Evolutionary conservation across 1,140 invertebrate genomes (phyloP).

Genomic region (Drosophila mauritiana): DNA sequence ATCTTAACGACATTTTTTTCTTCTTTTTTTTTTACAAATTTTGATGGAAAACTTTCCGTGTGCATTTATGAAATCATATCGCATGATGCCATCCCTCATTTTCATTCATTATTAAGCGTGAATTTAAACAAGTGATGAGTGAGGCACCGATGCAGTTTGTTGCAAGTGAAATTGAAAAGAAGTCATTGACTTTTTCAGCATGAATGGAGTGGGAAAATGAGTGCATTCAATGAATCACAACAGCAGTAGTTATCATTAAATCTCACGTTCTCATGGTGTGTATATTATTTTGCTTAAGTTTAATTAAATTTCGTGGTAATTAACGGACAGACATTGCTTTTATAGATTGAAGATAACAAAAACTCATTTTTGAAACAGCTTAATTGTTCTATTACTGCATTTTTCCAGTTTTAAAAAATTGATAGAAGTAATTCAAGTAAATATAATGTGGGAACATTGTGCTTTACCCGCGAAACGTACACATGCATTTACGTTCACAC

Average conservation of each 20-base stretch:
- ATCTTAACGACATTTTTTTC: constrained; percentile 10
- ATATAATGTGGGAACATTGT: constrained; percentile 7
- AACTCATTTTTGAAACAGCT: too few relatives aligned
- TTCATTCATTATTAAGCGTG: constrained; percentile 18
- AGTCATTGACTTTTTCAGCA: constrained; percentile 7
- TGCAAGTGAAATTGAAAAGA: constrained; percentile 24
- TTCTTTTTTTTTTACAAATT: not conserved
- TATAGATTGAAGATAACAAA: too few relatives aligned
- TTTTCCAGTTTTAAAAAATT: not conserved
- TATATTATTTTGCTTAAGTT: too few relatives aligned
- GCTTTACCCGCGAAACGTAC: not conserved
- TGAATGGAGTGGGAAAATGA: not conserved
- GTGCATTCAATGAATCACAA: constrained; percentile 26
- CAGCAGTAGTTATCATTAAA: constrained; percentile 9
- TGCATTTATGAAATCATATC: constrained; percentile 7
- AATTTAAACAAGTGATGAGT: constrained; percentile 45
- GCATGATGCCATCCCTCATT: not conserved
- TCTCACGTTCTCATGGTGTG: constrained; percentile 21
- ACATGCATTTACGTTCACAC: constrained; percentile 2
- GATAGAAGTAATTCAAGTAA: constrained; percentile 9
- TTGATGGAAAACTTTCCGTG: not conserved
- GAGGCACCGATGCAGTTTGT: constrained; percentile 11
- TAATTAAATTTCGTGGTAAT: too few relatives aligned
- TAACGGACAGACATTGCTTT: too few relatives aligned
- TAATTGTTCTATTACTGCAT: not conserved